A percentile compares a stretch with the other conserved stretches of the same genome.
These are phyloP conservation scores for Melanotaenia boesemani DNA, from an alignment of 2,797 vertebrate species.

Conservation along the genomic window DNA sequence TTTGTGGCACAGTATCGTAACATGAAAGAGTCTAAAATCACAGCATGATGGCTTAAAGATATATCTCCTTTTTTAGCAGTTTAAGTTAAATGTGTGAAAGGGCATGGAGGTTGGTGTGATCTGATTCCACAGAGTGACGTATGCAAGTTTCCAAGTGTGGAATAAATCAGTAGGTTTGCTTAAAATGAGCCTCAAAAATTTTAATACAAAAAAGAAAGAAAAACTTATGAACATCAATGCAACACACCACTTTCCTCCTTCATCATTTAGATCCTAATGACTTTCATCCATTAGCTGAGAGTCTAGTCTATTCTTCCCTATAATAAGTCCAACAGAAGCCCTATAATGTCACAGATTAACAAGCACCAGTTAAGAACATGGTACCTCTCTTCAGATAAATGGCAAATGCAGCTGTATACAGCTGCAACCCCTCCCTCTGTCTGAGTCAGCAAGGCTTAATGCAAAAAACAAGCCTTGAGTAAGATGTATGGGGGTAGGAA, in stretches of 20 bases:
- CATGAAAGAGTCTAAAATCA: not conserved
- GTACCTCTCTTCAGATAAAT: constrained; percentile 24
- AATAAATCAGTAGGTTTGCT: not conserved
- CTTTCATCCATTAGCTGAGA: constrained; percentile 39
- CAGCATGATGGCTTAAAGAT: not conserved
- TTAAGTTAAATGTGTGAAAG: not conserved
- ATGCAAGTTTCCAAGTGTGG: constrained; percentile 3
- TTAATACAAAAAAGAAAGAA: constrained; percentile 4
- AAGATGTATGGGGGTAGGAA: constrained; percentile 27
- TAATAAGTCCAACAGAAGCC: constrained; percentile 24
- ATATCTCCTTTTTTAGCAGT: not conserved
- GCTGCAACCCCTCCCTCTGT: not conserved
- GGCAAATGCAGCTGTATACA: constrained; percentile 14
- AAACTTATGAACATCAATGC: constrained; percentile 38
- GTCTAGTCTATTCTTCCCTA: constrained; percentile 27
- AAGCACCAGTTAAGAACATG: constrained; percentile 6
- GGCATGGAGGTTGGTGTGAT: not conserved
- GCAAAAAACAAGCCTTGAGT: constrained; percentile 40
- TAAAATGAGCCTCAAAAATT: constrained; percentile 26
- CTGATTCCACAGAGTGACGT: not conserved
- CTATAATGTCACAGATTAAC: constrained; percentile 7
- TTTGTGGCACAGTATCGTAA: not conserved
- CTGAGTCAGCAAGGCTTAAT: constrained; percentile 52
- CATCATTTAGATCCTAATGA: constrained; percentile 39
- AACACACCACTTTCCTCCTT: constrained; percentile 29